Evolutionary conservation across 2,797 vertebrate species (phyloP), one percentile per base, ranked within the genome.

Genomic region (Trematomus bernacchii): DNA sequence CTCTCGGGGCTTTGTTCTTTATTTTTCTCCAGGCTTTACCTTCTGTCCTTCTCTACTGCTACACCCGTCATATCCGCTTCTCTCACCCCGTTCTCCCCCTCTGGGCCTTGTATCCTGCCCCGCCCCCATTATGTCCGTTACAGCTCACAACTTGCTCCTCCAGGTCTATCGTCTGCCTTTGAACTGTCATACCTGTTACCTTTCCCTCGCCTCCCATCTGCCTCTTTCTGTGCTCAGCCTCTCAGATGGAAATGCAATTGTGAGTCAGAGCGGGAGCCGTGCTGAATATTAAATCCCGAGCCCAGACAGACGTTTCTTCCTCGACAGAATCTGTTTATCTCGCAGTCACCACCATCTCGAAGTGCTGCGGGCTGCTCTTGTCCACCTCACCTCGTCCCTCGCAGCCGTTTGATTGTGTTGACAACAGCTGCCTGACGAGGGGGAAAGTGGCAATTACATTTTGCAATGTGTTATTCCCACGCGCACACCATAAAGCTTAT

Each of bases 271-370:
- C 16, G 44, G 46, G 63, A 60, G 44, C 66, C 50, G 74, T 64
- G 90, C 55, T 76, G 90, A 87, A 92, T 92, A 88, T 92, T 88
- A 89, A 90, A 84, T 87, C 74, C 37, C 3, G 64, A 87, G 79
- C 80, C 65, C 77, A 87, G 86, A 80, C 84, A 85, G 85, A 84
- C 68, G 40, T 59, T 85, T 77, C 78, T 81, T 90, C 82, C 80
- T 76, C 60, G 42, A 87, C 76, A 79, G 88, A 87, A 87, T 89
- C 74, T 82, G 83, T 92, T 92, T 86, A 88, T 86, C 82, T 85
- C 69, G 0, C 76, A 83, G 85, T 73, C 84, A 33, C 82, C 85
- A 54, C 60, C 91, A 46, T 89, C 87, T 85, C 83, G 8, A 9
- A 16, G n/a, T 61, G 82, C 86, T 71, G 71, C 48, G 1, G 79